Percentiles rank a stretch among this genome's conserved stretches.
Evolutionary conservation across 2,888 invertebrate species (phyloP).

Genomic region (Agrotis puta): DNA sequence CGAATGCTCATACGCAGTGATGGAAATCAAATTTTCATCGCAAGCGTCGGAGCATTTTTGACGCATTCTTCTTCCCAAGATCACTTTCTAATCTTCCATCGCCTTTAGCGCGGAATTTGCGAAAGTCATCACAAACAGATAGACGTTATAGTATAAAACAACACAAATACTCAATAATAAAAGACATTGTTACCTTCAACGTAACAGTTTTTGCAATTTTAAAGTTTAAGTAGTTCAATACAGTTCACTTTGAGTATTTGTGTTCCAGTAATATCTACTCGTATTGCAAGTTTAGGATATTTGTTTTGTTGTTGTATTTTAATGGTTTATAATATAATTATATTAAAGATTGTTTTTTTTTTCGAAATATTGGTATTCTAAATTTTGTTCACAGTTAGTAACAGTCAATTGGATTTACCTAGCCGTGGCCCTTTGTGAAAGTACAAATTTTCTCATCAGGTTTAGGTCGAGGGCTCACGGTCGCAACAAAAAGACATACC

Average conservation of each 20-base stretch:
- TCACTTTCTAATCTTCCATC: conserved; percentile 70
- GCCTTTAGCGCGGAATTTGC: conserved; percentile 68
- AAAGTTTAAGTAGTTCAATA: conserved; percentile 69
- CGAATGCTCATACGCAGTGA: conserved; percentile 67
- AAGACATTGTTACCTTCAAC: conserved; percentile 75
- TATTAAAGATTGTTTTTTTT: conserved; percentile 82
- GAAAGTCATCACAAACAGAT: conserved; percentile 60
- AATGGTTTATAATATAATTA: conserved; percentile 88
- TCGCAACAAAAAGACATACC: conserved; percentile 79
- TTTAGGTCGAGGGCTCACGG: conserved; percentile 84
- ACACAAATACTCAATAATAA: conserved; percentile 89
- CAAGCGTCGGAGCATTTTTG: conserved; percentile 74
- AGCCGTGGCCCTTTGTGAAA: conserved; percentile 81
- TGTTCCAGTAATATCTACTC: conserved; percentile 79
- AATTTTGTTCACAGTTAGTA: conserved; percentile 70
- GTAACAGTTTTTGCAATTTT: conserved; percentile 74
- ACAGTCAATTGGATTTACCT: conserved; percentile 61
- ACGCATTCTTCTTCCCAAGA: conserved; percentile 70
- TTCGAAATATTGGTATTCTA: conserved; percentile 75
- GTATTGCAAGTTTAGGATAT: conserved; percentile 79
- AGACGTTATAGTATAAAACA: conserved; percentile 72
- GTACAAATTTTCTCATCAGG: conserved; percentile 89
- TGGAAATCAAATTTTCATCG: conserved; percentile 84
- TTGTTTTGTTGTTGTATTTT: conserved; percentile 90
- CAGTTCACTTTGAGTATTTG: conserved; percentile 86